Evolutionary conservation across 37 sponge, comb jelly and placozoan species (phyloP).

Genomic region (Theonella swinhoei): DNA sequence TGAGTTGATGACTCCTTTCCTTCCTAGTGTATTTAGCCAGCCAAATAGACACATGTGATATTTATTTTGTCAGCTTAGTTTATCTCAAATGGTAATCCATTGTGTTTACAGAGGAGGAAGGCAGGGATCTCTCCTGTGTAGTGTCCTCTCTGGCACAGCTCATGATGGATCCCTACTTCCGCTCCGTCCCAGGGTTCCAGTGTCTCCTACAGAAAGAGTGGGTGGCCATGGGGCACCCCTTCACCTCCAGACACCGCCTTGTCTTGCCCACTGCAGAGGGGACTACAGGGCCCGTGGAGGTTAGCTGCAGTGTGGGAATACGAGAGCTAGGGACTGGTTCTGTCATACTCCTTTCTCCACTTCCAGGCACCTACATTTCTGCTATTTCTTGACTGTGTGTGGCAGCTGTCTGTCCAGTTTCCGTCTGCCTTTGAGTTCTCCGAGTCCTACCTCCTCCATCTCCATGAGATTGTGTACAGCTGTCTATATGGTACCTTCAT

Average conservation of each 20-base stretch:
- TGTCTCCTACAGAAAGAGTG: constrained; percentile 94
- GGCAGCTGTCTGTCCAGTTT: constrained; percentile 88
- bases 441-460: constrained; percentile 74
- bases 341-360: background rate
- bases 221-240: constrained; percentile 93
- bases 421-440: constrained; percentile 96
- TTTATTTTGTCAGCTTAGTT: too few relatives aligned
- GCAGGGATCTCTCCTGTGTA: constrained; percentile 85
- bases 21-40: background rate
- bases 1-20: constrained; percentile 3
- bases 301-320: background rate
- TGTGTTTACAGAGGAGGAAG: constrained; percentile 62
- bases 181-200: constrained; percentile 89
- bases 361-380: constrained; percentile 90
- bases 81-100: too few relatives aligned
- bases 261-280: background rate
- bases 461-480: constrained; percentile 50
- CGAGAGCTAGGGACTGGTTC: background rate
- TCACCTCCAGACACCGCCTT: constrained; percentile 57
- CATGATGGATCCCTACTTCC: constrained; percentile 81
- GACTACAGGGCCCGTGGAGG: constrained; percentile 3
- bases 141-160: constrained; percentile 86
- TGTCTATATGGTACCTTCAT: constrained; percentile 92
- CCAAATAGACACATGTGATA: background rate
- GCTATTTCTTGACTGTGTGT: constrained; percentile 95